A percentile compares a stretch with the other conserved stretches of the same genome.
Conservation (phyloP, 1,140 invertebrate species). For the Pinna nobilis region DNA sequence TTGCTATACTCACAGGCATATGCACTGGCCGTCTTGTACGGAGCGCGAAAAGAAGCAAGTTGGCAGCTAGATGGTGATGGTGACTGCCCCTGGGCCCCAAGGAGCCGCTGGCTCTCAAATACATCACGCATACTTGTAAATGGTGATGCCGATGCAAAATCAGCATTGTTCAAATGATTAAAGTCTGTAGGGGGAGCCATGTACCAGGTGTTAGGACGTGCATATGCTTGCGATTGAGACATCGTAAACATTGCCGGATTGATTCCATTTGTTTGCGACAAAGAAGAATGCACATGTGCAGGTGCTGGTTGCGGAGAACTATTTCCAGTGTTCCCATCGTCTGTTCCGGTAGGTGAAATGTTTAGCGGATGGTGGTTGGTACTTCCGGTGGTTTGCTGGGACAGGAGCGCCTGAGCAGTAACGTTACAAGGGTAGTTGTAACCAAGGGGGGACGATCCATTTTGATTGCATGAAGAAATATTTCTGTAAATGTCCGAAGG, state of each 20-base stretch:
- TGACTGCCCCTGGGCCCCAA: constrained; percentile 52
- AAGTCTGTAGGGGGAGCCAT: constrained; percentile 62
- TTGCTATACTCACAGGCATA: constrained; percentile 70
- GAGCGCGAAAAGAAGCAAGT: constrained; percentile 65
- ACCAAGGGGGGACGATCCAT: constrained; percentile 39
- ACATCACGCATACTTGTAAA: constrained; percentile 60
- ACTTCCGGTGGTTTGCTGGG: constrained; percentile 36
- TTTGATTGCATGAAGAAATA: constrained; percentile 51
- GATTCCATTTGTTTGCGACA: constrained; percentile 59
- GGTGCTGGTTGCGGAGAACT: constrained; percentile 48
- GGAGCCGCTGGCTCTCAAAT: constrained; percentile 64
- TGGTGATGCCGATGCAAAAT: constrained; percentile 53
- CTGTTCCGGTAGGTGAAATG: constrained; percentile 26
- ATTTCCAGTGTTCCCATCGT: constrained; percentile 46
- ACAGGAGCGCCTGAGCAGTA: constrained; percentile 41
- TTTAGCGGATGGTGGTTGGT: constrained; percentile 17
- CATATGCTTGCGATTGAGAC: constrained; percentile 54
- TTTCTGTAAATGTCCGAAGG: constrained; percentile 63
- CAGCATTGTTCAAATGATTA: constrained; percentile 53
- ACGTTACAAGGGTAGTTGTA: constrained; percentile 42
- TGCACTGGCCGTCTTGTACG: constrained; percentile 61
- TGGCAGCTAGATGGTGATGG: constrained; percentile 64
- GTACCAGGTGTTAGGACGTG: constrained; percentile 65
- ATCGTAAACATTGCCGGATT: constrained; percentile 59
- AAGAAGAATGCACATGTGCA: constrained; percentile 33